Evolutionary conservation across 2,113 vertebrate genomes (phyloP).

Genomic region (Fulmarus glacialis): DNA sequence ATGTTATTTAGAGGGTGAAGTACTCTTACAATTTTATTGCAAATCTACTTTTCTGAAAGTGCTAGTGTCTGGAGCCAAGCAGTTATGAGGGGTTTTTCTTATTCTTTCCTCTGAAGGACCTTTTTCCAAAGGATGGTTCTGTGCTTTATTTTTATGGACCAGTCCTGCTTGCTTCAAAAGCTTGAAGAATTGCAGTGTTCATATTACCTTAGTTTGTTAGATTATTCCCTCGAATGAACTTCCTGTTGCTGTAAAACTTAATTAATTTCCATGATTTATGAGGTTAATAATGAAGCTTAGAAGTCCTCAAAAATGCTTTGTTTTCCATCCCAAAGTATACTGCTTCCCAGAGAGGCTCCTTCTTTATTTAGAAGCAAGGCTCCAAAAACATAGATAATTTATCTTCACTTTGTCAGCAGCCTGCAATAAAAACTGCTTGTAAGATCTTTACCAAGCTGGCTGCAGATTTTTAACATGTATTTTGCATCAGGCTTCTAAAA

Average conservation of each 20-base stretch:
- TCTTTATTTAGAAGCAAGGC: not conserved
- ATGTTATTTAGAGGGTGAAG: not conserved
- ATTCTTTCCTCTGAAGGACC: not conserved
- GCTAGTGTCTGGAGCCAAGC: not conserved
- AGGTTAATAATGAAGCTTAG: not conserved
- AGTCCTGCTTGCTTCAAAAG: not conserved
- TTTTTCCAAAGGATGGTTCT: not conserved
- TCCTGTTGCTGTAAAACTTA: not conserved
- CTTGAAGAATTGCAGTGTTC: not conserved
- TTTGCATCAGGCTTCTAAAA: not conserved
- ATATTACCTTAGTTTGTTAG: not conserved
- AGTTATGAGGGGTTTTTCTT: not conserved
- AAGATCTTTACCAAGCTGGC: not conserved
- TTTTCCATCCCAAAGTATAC: not conserved
- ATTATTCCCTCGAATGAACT: not conserved
- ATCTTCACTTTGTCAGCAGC: not conserved
- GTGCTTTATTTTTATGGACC: not conserved
- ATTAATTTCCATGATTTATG: not conserved
- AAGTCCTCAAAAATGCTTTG: not conserved
- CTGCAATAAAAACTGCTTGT: not conserved
- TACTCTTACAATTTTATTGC: not conserved
- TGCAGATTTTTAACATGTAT: not conserved
- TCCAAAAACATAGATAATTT: not conserved
- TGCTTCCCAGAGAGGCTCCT: not conserved
- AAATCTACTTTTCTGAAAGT: not conserved